Evolutionary conservation across 2,113 vertebrate genomes (phyloP).

Genomic region (Climacteris rufus): DNA sequence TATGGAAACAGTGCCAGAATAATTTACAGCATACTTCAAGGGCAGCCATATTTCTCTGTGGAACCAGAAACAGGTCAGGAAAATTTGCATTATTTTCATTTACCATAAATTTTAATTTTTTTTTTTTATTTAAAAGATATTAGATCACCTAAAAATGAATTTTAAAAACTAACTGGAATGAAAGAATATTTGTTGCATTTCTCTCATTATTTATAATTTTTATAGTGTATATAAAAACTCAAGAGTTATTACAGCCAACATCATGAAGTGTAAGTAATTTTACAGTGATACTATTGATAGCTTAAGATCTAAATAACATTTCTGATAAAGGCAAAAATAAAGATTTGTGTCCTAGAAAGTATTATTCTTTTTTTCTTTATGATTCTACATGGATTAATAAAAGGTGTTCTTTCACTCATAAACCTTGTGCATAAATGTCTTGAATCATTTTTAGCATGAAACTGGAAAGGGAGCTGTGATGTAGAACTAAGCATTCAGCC

Average conservation of each 20-base stretch:
- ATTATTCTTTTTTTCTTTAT: not conserved
- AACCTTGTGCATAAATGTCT: not conserved
- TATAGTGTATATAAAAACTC: not conserved
- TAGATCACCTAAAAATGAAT: not conserved
- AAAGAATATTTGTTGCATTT: not conserved
- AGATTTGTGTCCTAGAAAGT: not conserved
- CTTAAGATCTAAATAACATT: not conserved
- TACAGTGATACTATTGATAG: not conserved
- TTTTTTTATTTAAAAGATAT: not conserved
- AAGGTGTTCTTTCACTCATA: not conserved
- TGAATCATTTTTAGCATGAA: not conserved
- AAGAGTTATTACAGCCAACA: not conserved
- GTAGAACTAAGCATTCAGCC: not conserved
- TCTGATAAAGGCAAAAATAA: not conserved
- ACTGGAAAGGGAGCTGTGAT: not conserved
- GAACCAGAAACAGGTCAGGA: slow-evolving; percentile 82
- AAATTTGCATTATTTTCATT: not conserved
- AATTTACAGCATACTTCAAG: slow-evolving; percentile 84
- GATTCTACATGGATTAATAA: not conserved
- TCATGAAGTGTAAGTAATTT: not conserved
- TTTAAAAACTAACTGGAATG: not conserved
- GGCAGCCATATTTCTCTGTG: slow-evolving; percentile 84
- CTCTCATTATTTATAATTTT: not conserved
- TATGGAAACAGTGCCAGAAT: slow-evolving; percentile 83
- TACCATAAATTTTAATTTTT: not conserved